These are phyloP conservation scores for Bombus breviceps DNA, from an alignment of 1,140 invertebrate genomes.

Conservation along the genomic window DNA sequence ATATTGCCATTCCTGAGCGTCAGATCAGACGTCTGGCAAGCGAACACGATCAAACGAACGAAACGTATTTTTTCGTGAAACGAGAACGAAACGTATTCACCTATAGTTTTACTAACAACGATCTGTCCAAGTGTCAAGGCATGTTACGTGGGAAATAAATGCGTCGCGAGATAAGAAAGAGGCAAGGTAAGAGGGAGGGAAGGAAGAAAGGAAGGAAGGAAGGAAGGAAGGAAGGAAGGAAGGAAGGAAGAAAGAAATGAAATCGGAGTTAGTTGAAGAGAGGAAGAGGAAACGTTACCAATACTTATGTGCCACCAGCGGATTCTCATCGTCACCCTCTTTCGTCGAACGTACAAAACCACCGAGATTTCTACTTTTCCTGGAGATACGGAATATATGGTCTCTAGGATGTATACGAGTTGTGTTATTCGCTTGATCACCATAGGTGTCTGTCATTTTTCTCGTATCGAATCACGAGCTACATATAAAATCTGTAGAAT, in stretches of 20 bases:
- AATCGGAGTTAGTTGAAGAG: background rate
- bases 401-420: background rate
- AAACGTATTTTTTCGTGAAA: conserved; percentile 38
- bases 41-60: conserved; percentile 59
- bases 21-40: conserved; percentile 41
- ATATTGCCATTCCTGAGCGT: conserved; percentile 70
- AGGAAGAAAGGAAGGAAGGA: conserved; percentile 22
- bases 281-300: conserved; percentile 13
- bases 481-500: background rate
- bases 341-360: conserved; percentile 22
- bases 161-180: conserved; percentile 36
- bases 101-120: conserved; percentile 20
- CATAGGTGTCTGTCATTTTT: background rate
- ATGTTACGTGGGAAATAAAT: conserved; percentile 15
- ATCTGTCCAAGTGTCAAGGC: conserved; percentile 5
- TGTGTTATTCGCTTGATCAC: conserved; percentile 7
- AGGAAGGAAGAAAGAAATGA: background rate
- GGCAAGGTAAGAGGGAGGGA: conserved; percentile 12
- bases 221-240: conserved; percentile 12
- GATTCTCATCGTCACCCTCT: conserved; percentile 47
- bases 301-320: conserved; percentile 26
- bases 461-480: background rate
- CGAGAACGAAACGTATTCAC: background rate
- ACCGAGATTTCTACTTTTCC: conserved; percentile 8
- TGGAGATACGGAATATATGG: conserved; percentile 1